These are phyloP conservation scores for Yponomeuta cagnagella DNA, from an alignment of 2,888 invertebrate genomes.

Conservation along the genomic window DNA sequence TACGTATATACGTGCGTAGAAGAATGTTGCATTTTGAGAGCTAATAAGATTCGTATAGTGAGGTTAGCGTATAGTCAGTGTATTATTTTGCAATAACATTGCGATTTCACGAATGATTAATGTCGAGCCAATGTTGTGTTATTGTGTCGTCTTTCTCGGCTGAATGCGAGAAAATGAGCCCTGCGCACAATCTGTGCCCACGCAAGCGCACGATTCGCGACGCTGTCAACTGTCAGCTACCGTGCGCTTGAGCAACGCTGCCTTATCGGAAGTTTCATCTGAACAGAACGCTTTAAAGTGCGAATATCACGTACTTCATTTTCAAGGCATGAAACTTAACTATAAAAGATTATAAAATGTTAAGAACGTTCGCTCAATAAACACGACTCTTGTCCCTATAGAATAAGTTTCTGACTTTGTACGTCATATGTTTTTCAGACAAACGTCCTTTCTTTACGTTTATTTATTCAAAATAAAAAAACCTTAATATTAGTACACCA, in stretches of 20 bases:
- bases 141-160: slow-evolving; percentile 34
- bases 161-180: slow-evolving; percentile 64
- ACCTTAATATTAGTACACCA: too few species aligned
- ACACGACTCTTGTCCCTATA: too few species aligned
- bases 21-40: too few species aligned
- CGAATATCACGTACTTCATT: not conserved
- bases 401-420: too few species aligned
- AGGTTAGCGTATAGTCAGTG: not conserved
- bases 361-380: too few species aligned
- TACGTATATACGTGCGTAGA: too few species aligned
- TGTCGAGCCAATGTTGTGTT: slow-evolving; percentile 36
- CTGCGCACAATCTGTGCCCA: slow-evolving; percentile 58
- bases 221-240: slow-evolving; percentile 56
- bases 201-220: slow-evolving; percentile 39
- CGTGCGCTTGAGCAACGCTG: slow-evolving; percentile 32
- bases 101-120: slow-evolving; percentile 27
- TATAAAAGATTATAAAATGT: too few species aligned
- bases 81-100: slow-evolving; percentile 15
- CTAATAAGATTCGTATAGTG: too few species aligned
- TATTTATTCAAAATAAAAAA: too few species aligned
- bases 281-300: slow-evolving; percentile 3
- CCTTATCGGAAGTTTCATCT: slow-evolving; percentile 13
- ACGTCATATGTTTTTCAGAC: not conserved
- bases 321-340: too few species aligned
- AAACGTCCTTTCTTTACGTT: not conserved